phyloP scores from a whole-genome alignment of 1,140 invertebrate species.

The Melipona quadrifasciata region DNA sequence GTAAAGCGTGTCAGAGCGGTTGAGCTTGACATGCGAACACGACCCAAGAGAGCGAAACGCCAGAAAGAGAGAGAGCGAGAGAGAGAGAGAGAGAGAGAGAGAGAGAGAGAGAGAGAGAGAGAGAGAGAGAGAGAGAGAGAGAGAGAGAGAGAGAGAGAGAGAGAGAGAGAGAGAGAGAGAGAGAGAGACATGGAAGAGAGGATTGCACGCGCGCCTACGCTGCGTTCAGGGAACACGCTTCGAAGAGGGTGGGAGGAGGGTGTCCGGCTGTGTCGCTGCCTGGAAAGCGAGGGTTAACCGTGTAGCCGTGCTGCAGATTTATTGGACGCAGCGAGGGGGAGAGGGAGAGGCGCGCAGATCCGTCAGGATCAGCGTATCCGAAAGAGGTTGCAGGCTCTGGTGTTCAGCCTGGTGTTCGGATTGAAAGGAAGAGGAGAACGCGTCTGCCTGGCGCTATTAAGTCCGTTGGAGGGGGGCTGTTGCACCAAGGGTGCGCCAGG shows the following conservation, averaged over 20 bases:
- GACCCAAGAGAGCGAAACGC: slow-evolving; percentile 66
- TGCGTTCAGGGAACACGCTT: background rate
- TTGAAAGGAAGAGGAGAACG: slow-evolving; percentile 20
- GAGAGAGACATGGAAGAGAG: background rate
- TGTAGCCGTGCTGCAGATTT: slow-evolving; percentile 54
- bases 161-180: background rate
- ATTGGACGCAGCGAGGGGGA: slow-evolving; percentile 53
- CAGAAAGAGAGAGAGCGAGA: slow-evolving; percentile 2
- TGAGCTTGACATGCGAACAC: slow-evolving; percentile 68
- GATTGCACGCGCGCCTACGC: slow-evolving; percentile 24
- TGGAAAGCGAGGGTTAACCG: slow-evolving; percentile 28
- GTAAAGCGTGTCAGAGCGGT: slow-evolving; percentile 69
- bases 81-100: background rate
- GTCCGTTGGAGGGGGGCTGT: background rate
- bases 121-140: slow-evolving; percentile 54
- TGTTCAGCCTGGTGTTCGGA: background rate
- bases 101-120: background rate
- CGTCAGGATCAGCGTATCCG: slow-evolving; percentile 56
- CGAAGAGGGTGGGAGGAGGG: slow-evolving; percentile 7
- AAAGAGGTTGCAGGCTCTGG: slow-evolving; percentile 28
- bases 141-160: slow-evolving; percentile 53
- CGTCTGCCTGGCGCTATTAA: background rate
- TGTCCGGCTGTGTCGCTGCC: slow-evolving; percentile 15
- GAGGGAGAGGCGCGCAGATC: slow-evolving; percentile 47
- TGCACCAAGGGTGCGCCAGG: background rate